phyloP scores from a whole-genome alignment of 2,113 vertebrate species.

The Phoxinus phoxinus region DNA sequence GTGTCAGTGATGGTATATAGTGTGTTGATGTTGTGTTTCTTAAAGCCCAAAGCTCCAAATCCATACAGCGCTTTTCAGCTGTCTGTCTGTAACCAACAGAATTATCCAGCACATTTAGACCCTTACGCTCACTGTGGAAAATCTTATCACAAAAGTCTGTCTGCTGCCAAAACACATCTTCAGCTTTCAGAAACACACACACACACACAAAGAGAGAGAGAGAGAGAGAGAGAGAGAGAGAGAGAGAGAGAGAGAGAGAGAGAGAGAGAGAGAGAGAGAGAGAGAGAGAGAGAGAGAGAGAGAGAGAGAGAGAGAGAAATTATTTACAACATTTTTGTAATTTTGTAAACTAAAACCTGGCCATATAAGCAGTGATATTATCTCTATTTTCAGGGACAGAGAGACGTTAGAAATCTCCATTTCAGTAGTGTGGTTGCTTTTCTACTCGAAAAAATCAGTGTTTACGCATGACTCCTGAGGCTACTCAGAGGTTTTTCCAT shows the following conservation, averaged over 20 bases:
- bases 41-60: constrained; percentile 21
- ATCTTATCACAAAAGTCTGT: constrained; percentile 23
- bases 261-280: too few species aligned
- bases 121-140: not conserved
- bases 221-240: too few species aligned
- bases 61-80: constrained; percentile 1
- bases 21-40: not conserved
- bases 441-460: not conserved
- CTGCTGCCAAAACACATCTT: constrained; percentile 7
- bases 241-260: too few species aligned
- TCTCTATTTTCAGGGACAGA: not conserved
- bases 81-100: constrained; percentile 17
- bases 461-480: not conserved
- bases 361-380: not conserved
- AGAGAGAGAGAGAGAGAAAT: too few species aligned
- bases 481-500: constrained; percentile 28
- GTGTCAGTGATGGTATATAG: not conserved
- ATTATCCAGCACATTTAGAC: constrained; percentile 33
- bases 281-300: too few species aligned
- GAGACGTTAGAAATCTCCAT: constrained; percentile 13
- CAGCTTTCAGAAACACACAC: not conserved
- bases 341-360: not conserved
- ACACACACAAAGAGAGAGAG: too few species aligned
- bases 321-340: not conserved
- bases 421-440: not conserved